Conservation (phyloP, 2,113 vertebrate genomes). For the Mus spicilegus region DNA sequence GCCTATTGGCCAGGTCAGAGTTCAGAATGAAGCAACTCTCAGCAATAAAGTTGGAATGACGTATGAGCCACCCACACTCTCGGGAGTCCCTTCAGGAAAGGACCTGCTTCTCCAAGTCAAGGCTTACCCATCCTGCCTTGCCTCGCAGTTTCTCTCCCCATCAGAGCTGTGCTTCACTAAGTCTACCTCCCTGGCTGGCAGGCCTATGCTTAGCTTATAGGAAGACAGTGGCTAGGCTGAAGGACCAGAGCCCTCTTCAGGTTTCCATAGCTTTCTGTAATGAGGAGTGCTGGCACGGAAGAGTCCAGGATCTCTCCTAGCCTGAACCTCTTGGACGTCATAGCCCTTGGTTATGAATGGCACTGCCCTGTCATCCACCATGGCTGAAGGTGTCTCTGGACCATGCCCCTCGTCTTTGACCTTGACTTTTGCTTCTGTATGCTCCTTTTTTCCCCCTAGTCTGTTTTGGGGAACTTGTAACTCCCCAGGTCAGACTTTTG, state of each 20-base stretch:
- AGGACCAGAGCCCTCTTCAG: not conserved
- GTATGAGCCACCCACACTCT: not conserved
- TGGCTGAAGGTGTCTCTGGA: not conserved
- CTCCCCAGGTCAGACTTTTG: not conserved
- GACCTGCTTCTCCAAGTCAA: not conserved
- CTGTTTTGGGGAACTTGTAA: not conserved
- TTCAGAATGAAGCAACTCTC: not conserved
- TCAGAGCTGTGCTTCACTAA: not conserved
- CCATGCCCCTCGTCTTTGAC: not conserved
- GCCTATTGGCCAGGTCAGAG: not conserved
- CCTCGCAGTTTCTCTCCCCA: not conserved
- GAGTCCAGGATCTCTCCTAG: not conserved
- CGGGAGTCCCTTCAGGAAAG: not conserved
- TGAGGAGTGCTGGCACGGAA: not conserved
- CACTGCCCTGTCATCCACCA: not conserved
- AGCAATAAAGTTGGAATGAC: not conserved
- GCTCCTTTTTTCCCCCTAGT: not conserved
- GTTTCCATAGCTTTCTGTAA: not conserved
- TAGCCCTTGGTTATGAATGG: not conserved
- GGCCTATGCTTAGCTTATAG: fast-evolving
- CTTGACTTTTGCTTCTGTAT: not conserved
- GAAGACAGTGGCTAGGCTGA: not conserved
- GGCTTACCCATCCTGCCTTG: not conserved
- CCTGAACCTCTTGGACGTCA: too few relatives aligned
- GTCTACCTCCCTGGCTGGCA: not conserved